Evolutionary conservation across 2,797 vertebrate species (phyloP).

Genomic region (Buphagus erythrorhynchus): DNA sequence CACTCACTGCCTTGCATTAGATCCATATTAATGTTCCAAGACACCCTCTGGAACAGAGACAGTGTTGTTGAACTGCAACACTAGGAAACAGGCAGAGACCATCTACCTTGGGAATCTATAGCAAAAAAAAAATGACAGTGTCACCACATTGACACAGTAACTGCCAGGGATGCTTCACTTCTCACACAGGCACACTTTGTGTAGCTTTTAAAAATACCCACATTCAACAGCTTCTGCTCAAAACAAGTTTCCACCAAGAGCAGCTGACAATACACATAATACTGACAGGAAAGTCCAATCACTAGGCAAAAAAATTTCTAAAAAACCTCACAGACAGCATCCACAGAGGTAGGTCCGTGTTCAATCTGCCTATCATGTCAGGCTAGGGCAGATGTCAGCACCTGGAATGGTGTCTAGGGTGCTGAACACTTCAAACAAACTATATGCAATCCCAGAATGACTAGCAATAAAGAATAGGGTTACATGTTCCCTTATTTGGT

Average conservation of each 20-base stretch:
- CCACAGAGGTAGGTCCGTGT: background rate
- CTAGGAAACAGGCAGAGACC: background rate
- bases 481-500: fast-evolving
- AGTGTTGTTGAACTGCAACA: background rate
- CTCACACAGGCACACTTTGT: background rate
- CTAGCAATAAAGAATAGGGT: background rate
- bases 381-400: background rate
- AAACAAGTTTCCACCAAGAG: background rate
- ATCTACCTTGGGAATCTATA: background rate
- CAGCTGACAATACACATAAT: background rate
- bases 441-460: background rate
- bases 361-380: background rate
- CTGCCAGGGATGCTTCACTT: background rate
- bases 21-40: background rate
- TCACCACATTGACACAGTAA: background rate
- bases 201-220: background rate
- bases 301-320: background rate
- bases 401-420: background rate
- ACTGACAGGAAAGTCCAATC: background rate
- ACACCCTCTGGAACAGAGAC: background rate
- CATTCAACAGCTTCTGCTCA: background rate
- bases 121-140: background rate
- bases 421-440: background rate
- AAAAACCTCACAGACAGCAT: background rate
- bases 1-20: background rate